Percentiles rank a stretch among this genome's conserved stretches.
These are phyloP conservation scores for Pararge aegeria DNA, from an alignment of 1,140 invertebrate species.

Conservation along the genomic window DNA sequence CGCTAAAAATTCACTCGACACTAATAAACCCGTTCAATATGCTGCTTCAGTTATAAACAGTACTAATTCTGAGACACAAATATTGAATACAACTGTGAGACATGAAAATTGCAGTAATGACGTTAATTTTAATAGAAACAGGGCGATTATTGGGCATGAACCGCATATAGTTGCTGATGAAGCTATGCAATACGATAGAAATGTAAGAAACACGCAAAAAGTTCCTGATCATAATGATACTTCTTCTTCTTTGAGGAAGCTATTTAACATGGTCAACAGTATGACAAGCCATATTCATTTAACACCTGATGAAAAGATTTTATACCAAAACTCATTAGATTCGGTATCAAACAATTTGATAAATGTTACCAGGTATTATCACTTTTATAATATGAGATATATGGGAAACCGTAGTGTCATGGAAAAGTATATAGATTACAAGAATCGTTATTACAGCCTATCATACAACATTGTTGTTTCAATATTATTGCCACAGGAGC, in stretches of 20 bases:
- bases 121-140: not conserved
- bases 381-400: not conserved
- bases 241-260: not conserved
- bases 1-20: not conserved
- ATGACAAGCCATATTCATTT: not conserved
- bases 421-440: constrained; percentile 3
- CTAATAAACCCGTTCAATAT: not conserved
- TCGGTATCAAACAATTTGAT: constrained; percentile 10
- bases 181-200: too few relatives aligned
- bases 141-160: not conserved
- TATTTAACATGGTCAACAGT: not conserved
- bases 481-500: constrained; percentile 4
- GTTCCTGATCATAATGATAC: not conserved
- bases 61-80: not conserved
- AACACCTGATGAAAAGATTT: not conserved
- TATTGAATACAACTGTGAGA: not conserved
- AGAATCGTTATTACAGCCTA: constrained; percentile 5
- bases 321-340: constrained; percentile 9
- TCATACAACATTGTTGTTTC: not conserved
- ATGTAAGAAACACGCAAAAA: not conserved
- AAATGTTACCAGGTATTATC: constrained; percentile 7
- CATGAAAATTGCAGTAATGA: not conserved
- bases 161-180: too few relatives aligned
- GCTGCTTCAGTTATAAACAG: not conserved
- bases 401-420: not conserved